Evolutionary conservation across 2,113 vertebrate genomes (phyloP).

Genomic region (Boleophthalmus pectinirostris): DNA sequence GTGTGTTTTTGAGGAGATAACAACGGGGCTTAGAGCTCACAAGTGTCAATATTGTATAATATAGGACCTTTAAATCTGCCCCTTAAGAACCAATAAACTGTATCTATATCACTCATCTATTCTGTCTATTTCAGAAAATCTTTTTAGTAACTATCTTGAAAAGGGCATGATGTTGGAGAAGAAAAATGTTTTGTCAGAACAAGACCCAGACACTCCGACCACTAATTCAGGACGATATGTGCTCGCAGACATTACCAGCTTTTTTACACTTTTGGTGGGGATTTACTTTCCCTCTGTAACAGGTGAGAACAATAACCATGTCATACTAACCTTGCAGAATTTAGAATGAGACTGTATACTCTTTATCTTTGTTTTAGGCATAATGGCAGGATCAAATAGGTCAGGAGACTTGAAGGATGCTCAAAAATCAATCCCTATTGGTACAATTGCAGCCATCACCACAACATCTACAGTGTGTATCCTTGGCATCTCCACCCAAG

Average conservation of each 20-base stretch:
- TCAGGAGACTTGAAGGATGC: conserved; percentile 94
- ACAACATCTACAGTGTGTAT: conserved; percentile 98
- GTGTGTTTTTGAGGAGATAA: too few species aligned
- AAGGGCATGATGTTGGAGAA: conserved; percentile 90
- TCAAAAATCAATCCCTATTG: conserved; percentile 96
- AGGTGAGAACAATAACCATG: conserved; percentile 74
- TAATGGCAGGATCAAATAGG: conserved; percentile 98
- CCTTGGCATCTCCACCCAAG: conserved; percentile 63
- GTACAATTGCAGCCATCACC: conserved; percentile 95
- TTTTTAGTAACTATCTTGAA: conserved; percentile 89
- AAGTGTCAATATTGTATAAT: too few species aligned
- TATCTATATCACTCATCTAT: background rate
- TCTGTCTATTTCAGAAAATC: conserved; percentile 81
- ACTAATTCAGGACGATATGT: conserved; percentile 88
- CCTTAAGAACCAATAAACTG: background rate
- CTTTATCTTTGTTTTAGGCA: conserved; percentile 75
- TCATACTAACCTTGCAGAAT: background rate
- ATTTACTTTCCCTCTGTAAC: conserved; percentile 99
- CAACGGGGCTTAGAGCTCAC: too few species aligned
- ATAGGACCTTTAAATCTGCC: too few species aligned
- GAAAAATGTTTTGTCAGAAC: conserved; percentile 72
- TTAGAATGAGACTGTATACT: background rate
- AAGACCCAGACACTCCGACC: conserved; percentile 62
- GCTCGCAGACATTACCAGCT: conserved; percentile 93
- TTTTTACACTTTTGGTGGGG: conserved; percentile 95